Percentiles rank a stretch among this genome's conserved stretches.
Evolutionary conservation across 2,113 vertebrate species (phyloP).

Genomic region (Cyprinodon tularosa): DNA sequence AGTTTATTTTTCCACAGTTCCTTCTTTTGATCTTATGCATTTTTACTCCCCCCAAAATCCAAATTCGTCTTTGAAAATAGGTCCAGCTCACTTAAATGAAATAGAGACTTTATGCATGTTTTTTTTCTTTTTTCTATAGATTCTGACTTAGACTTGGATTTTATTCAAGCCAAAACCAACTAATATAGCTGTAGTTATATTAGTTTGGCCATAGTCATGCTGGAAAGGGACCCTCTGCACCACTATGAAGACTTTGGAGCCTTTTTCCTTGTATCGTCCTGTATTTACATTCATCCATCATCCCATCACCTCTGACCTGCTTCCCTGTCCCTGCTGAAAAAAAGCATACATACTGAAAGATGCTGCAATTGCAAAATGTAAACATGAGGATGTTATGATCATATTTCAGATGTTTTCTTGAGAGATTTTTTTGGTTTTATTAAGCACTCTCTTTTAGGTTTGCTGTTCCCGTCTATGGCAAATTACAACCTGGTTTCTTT

Average conservation of each 20-base stretch:
- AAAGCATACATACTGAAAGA: background rate
- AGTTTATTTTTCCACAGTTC: too few species aligned
- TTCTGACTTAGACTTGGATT: background rate
- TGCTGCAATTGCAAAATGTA: background rate
- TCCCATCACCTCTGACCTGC: background rate
- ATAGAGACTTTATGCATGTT: too few species aligned
- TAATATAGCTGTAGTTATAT: background rate
- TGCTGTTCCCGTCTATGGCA: background rate
- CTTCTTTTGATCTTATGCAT: too few species aligned
- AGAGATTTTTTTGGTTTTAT: background rate
- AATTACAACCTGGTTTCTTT: background rate
- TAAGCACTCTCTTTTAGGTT: background rate
- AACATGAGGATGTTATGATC: background rate
- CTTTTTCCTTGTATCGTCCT: background rate
- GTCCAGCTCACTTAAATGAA: too few species aligned
- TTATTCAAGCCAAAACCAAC: background rate
- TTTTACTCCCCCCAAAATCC: too few species aligned
- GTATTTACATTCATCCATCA: background rate
- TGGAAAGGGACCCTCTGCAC: background rate
- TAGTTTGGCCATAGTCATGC: background rate
- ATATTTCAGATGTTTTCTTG: too few species aligned
- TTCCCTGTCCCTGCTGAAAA: too few species aligned
- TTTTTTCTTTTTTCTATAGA: too few species aligned
- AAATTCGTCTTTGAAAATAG: too few species aligned
- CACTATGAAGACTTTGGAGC: background rate